phyloP scores from a whole-genome alignment of 2,113 vertebrate genomes.

The Ptyas mucosa region DNA sequence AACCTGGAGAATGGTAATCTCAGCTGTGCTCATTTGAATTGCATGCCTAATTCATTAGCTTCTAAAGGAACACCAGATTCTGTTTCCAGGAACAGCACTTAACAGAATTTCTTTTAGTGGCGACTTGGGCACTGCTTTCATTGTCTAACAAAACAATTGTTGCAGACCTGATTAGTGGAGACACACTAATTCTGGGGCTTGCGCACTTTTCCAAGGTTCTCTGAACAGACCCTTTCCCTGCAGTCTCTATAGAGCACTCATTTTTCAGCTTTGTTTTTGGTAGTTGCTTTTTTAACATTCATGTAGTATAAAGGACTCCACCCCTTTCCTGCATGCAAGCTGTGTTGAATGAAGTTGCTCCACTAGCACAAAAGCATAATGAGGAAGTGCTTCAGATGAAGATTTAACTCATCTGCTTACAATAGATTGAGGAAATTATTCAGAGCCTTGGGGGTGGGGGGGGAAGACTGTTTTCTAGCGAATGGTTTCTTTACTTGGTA shows the following conservation, averaged over 20 bases:
- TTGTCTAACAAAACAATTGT: conserved; percentile 46
- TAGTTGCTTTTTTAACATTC: background rate
- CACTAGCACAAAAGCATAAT: background rate
- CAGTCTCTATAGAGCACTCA: background rate
- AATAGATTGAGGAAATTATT: conserved; percentile 18
- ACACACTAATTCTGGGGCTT: background rate
- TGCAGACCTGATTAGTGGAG: conserved; percentile 23
- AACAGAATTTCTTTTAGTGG: background rate
- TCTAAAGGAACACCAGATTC: background rate
- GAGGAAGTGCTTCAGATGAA: background rate
- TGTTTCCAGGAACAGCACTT: background rate
- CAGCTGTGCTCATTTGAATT: conserved; percentile 29
- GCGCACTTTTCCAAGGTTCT: background rate
- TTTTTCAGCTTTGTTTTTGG: conserved; percentile 21
- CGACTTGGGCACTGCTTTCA: conserved; percentile 25
- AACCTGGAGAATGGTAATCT: conserved; percentile 94
- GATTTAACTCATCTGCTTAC: background rate
- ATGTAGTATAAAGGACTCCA: background rate
- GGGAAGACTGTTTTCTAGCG: background rate
- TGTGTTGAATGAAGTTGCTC: background rate
- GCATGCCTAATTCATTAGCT: background rate
- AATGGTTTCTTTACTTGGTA: background rate
- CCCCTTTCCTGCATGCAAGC: background rate
- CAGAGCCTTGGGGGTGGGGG: background rate
- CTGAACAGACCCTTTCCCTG: background rate